Conservation (phyloP, 2,113 vertebrate species). For the Anser cygnoides region DNA sequence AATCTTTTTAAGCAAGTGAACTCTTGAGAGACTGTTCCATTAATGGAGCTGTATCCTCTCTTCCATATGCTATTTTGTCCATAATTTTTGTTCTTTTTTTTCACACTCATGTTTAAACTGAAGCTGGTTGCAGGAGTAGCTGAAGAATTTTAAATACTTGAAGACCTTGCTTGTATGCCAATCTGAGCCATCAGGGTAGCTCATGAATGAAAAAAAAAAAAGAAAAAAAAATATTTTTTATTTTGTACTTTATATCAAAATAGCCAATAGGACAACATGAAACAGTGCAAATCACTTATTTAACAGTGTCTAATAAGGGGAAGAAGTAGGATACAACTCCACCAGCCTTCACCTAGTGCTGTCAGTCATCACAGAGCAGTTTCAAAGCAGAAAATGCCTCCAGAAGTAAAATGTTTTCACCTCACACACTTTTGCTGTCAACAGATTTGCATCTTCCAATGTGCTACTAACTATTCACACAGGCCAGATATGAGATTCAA, state of each 20-base stretch:
- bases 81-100: not conserved
- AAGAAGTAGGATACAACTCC: not conserved
- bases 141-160: not conserved
- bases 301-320: not conserved
- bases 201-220: not conserved
- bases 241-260: not conserved
- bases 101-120: not conserved
- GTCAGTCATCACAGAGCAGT: not conserved
- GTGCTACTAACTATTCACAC: not conserved
- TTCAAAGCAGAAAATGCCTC: not conserved
- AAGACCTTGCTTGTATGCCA: not conserved
- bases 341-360: not conserved
- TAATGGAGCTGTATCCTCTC: not conserved
- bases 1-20: not conserved
- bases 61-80: not conserved
- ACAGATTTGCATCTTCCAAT: not conserved
- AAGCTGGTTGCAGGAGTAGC: not conserved
- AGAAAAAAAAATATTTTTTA: not conserved
- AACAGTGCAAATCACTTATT: not conserved
- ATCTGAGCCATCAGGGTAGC: not conserved
- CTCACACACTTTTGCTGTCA: not conserved
- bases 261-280: not conserved
- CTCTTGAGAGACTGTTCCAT: not conserved
- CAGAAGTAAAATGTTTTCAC: rapidly evolving
- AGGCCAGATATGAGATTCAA: not conserved